Percentiles rank a stretch among this genome's conserved stretches.
Evolutionary conservation across 2,797 vertebrate genomes (phyloP).

Genomic region (Heterohyrax brucei): DNA sequence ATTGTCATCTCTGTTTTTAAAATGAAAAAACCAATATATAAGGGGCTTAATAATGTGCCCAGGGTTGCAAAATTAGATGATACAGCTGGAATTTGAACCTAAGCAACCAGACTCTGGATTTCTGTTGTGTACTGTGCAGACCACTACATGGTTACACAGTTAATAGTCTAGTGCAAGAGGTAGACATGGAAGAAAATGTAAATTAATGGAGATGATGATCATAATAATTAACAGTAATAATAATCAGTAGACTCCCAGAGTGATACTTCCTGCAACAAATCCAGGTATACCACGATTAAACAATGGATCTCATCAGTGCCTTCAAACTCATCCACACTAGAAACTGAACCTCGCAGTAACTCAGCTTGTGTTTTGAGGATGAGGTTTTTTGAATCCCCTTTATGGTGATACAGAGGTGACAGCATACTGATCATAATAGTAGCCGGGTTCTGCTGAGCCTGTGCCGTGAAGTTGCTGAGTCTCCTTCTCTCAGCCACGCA

Average conservation of each 20-base stretch:
- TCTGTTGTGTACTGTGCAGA: background rate
- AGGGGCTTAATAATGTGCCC: slow-evolving; percentile 41
- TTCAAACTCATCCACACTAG: slow-evolving; percentile 33
- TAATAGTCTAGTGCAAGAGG: slow-evolving; percentile 24
- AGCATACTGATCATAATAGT: background rate
- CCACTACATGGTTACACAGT: background rate
- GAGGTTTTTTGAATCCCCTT: background rate
- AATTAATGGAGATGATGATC: background rate
- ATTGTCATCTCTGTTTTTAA: background rate
- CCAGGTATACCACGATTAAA: slow-evolving; percentile 10
- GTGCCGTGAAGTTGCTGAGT: background rate
- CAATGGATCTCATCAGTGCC: slow-evolving; percentile 30
- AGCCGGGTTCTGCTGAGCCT: background rate
- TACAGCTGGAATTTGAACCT: background rate
- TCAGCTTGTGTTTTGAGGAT: slow-evolving; percentile 49
- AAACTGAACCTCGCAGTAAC: slow-evolving; percentile 22
- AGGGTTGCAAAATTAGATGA: slow-evolving; percentile 27
- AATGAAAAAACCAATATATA: slow-evolving; percentile 57
- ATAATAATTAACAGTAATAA: slow-evolving; percentile 5
- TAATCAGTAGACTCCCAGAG: background rate
- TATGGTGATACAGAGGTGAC: background rate
- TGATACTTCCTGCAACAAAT: background rate
- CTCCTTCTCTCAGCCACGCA: background rate
- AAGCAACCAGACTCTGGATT: background rate
- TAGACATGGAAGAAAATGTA: slow-evolving; percentile 44